These are phyloP conservation scores for Diglossa brunneiventris DNA, from an alignment of 2,113 vertebrate species.

Conservation along the genomic window DNA sequence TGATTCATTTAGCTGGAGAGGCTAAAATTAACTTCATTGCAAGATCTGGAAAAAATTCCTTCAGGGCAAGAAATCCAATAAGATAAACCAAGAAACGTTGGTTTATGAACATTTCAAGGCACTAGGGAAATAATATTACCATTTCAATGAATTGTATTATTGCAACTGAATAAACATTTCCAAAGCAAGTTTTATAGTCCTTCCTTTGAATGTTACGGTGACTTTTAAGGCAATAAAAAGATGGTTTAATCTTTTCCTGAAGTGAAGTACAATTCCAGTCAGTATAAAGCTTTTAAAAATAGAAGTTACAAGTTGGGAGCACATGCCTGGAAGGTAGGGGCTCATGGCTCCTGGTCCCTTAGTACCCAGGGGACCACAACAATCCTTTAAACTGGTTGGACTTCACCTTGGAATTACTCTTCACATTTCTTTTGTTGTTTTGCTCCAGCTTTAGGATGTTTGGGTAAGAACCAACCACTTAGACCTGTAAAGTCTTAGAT, in stretches of 20 bases:
- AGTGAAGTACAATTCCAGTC: not conserved
- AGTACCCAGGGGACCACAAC: not conserved
- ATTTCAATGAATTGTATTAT: conserved; percentile 46
- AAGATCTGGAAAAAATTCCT: conserved; percentile 48
- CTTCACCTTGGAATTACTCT: not conserved
- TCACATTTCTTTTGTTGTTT: not conserved
- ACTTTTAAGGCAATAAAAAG: conserved; percentile 50
- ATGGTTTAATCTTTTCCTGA: conserved; percentile 11
- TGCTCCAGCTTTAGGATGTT: not conserved
- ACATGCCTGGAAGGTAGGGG: not conserved
- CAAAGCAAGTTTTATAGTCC: conserved; percentile 20
- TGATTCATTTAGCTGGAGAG: conserved; percentile 36
- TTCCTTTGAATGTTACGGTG: conserved; percentile 25
- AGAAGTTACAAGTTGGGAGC: not conserved
- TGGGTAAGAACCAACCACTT: not conserved
- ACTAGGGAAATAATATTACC: conserved; percentile 8
- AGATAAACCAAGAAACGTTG: conserved; percentile 51
- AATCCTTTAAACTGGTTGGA: not conserved
- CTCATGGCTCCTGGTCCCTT: not conserved
- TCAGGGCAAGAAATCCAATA: conserved; percentile 42
- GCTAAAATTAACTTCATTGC: conserved; percentile 58
- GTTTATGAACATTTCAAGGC: conserved; percentile 47
- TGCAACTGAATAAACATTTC: conserved; percentile 65
- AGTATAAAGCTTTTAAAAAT: conserved; percentile 9
- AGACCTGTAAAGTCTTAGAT: not conserved